phyloP scores from a whole-genome alignment of 2,888 invertebrate genomes.

The Phengaris alcon region DNA sequence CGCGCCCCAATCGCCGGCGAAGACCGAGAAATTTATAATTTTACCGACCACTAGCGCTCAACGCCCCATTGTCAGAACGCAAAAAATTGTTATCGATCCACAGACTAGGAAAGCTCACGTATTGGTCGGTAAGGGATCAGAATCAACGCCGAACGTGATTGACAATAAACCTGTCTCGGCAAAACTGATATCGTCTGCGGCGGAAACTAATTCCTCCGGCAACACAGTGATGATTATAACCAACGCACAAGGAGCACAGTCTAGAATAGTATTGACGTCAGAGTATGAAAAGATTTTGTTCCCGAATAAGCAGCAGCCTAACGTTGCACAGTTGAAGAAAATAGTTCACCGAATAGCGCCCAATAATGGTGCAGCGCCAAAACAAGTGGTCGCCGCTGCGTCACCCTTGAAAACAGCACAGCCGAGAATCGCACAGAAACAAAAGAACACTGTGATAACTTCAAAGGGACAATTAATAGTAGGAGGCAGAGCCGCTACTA shows the following conservation, averaged over 20 bases:
- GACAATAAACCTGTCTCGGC: conserved; percentile 66
- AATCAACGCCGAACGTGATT: conserved; percentile 45
- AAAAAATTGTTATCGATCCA: conserved; percentile 73
- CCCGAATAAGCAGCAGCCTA: conserved; percentile 71
- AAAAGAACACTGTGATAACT: conserved; percentile 76
- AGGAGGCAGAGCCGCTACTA: conserved; percentile 66
- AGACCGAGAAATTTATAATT: conserved; percentile 70
- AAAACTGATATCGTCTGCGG: conserved; percentile 59
- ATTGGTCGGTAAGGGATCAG: conserved; percentile 58
- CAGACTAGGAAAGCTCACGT: conserved; percentile 73
- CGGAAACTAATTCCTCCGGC: conserved; percentile 59
- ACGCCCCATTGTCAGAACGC: conserved; percentile 60
- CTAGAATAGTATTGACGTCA: conserved; percentile 79
- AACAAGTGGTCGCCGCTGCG: conserved; percentile 50
- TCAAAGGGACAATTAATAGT: conserved; percentile 79
- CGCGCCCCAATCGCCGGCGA: conserved; percentile 50
- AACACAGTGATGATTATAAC: conserved; percentile 83
- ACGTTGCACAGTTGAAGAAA: conserved; percentile 61
- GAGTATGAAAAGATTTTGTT: conserved; percentile 81
- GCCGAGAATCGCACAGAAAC: conserved; percentile 64
- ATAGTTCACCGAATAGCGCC: conserved; percentile 61
- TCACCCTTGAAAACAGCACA: conserved; percentile 51
- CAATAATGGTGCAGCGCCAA: conserved; percentile 48
- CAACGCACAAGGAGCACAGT: conserved; percentile 81
- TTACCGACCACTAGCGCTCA: conserved; percentile 61